These are phyloP conservation scores for Caenorhabditis briggsae DNA, from an alignment of 1,140 invertebrate genomes.

Conservation along the genomic window DNA sequence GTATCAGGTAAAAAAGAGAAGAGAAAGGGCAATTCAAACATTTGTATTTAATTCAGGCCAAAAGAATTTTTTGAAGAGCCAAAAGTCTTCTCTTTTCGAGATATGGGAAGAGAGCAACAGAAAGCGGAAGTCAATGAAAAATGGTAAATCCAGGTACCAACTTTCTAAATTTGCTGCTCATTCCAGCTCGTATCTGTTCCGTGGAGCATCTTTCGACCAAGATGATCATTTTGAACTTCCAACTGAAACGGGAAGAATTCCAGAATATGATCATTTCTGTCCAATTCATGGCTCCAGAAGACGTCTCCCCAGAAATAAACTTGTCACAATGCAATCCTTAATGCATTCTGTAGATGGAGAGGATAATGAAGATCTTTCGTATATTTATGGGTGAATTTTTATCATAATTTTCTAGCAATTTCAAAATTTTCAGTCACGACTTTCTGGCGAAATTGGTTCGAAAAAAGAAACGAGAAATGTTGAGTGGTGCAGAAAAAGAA, in stretches of 20 bases:
- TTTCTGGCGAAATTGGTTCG: constrained; percentile 74
- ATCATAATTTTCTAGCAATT: background rate
- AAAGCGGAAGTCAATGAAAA: constrained; percentile 62
- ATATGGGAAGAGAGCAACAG: constrained; percentile 56
- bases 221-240: constrained; percentile 63
- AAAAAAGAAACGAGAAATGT: constrained; percentile 70
- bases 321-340: constrained; percentile 75
- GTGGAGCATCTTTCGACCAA: constrained; percentile 63
- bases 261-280: constrained; percentile 76
- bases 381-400: constrained; percentile 66
- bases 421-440: constrained; percentile 70
- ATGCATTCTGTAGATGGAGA: constrained; percentile 70
- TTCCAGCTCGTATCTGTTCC: constrained; percentile 74
- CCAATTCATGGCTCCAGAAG: constrained; percentile 73
- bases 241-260: constrained; percentile 64
- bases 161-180: background rate
- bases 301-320: constrained; percentile 59
- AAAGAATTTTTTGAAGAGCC: constrained; percentile 61
- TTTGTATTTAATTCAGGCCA: no score
- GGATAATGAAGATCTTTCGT: constrained; percentile 67
- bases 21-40: no score
- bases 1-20: constrained; percentile 59
- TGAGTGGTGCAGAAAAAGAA: constrained; percentile 67
- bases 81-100: constrained; percentile 58
- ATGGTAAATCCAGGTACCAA: constrained; percentile 63